A percentile compares a stretch with the other conserved stretches of the same genome.
Evolutionary conservation across 37 sponge, comb jelly and placozoan species (phyloP).

Genomic region (Crambe crambe): DNA sequence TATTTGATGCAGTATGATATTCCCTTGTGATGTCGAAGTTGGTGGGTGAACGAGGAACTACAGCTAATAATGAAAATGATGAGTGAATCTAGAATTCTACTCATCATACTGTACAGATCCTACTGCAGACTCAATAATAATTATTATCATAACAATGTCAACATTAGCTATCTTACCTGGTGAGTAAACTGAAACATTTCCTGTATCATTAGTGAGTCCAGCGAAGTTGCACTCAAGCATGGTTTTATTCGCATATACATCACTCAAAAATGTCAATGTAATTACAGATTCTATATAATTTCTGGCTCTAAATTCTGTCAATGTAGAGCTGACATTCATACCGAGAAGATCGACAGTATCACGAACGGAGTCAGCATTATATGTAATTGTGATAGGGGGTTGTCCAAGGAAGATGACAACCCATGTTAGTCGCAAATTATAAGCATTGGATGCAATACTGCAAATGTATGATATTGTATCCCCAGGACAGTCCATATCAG

Average conservation of each 20-base stretch:
- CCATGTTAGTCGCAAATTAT: not conserved
- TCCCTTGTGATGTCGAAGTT: no score
- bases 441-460: not conserved
- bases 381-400: not conserved
- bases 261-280: not conserved
- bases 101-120: no score
- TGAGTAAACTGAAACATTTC: not conserved
- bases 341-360: not conserved
- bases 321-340: not conserved
- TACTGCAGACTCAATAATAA: no score
- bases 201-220: not conserved
- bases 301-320: not conserved
- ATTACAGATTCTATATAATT: not conserved
- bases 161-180: no score
- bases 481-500: not conserved
- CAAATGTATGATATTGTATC: not conserved
- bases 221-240: not conserved
- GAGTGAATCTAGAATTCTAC: no score
- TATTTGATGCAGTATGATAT: no score
- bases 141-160: no score
- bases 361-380: not conserved
- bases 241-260: not conserved
- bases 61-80: no score
- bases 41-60: not conserved
- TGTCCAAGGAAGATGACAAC: not conserved